Conservation (phyloP, 2,797 vertebrate species). For the Microctenopoma stevenorrisi region DNA sequence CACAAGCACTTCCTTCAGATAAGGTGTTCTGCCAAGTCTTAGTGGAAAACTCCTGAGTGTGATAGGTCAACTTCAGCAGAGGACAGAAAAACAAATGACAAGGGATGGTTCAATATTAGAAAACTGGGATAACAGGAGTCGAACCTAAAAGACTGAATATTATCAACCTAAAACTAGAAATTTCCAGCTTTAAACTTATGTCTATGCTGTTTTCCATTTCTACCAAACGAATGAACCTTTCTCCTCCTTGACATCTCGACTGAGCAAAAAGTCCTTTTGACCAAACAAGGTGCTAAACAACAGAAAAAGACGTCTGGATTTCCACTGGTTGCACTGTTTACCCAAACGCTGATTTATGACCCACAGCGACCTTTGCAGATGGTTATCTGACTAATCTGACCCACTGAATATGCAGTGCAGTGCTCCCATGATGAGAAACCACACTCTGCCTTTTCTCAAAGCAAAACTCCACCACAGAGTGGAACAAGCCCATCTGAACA, state of each 20-base stretch:
- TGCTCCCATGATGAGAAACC: constrained; percentile 23
- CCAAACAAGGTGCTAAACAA: constrained; percentile 2
- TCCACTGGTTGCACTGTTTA: constrained; percentile 8
- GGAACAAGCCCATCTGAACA: constrained; percentile 12
- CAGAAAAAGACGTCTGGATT: not conserved
- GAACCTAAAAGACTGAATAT: not conserved
- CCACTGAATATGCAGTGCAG: constrained; percentile 18
- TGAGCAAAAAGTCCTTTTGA: constrained; percentile 10
- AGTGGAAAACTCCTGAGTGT: not conserved
- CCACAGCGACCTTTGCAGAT: constrained; percentile 7
- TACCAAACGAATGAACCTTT: not conserved
- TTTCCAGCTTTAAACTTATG: not conserved
- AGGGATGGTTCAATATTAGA: not conserved
- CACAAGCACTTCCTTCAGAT: constrained; percentile 17
- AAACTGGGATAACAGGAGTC: not conserved
- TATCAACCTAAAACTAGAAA: not conserved
- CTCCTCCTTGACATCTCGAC: not conserved
- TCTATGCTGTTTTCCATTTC: not conserved
- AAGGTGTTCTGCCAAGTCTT: constrained; percentile 9
- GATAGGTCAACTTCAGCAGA: not conserved
- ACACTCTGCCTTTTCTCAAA: constrained; percentile 33
- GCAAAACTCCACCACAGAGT: constrained; percentile 13
- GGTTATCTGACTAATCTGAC: constrained; percentile 16
- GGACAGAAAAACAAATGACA: not conserved
- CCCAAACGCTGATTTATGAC: constrained; percentile 24